Evolutionary conservation across 2,797 vertebrate species (phyloP).

Genomic region (Myioborus melanocephalus): DNA sequence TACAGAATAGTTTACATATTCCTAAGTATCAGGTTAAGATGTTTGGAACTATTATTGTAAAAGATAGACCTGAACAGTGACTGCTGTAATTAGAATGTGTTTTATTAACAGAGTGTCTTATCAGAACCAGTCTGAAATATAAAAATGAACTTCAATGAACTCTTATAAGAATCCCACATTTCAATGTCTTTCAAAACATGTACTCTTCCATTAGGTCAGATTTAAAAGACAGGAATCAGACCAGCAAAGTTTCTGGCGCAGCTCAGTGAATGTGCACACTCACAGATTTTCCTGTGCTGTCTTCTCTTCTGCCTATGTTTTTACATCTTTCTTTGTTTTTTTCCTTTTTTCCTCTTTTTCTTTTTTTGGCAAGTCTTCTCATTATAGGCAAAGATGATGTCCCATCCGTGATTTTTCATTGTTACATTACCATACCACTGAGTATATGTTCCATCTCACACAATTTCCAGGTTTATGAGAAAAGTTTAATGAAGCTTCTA

Average conservation of each 20-base stretch:
- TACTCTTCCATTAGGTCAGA: not conserved
- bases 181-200: not conserved
- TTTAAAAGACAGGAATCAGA: not conserved
- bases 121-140: not conserved
- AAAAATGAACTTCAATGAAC: not conserved
- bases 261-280: not conserved
- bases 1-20: not conserved
- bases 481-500: not conserved
- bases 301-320: not conserved
- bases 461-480: not conserved
- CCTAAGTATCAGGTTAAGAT: not conserved
- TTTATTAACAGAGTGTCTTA: not conserved
- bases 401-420: not conserved
- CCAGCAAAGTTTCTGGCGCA: not conserved
- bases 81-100: not conserved
- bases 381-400: not conserved
- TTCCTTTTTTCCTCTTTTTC: accelerated
- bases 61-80: not conserved
- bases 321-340: not conserved
- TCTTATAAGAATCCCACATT: not conserved
- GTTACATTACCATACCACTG: not conserved
- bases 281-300: not conserved
- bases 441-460: not conserved
- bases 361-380: not conserved
- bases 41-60: not conserved